Evolutionary conservation across 1,140 invertebrate species (phyloP), one percentile per base, ranked within the genome.

Genomic region (Drosophila sp.): DNA sequence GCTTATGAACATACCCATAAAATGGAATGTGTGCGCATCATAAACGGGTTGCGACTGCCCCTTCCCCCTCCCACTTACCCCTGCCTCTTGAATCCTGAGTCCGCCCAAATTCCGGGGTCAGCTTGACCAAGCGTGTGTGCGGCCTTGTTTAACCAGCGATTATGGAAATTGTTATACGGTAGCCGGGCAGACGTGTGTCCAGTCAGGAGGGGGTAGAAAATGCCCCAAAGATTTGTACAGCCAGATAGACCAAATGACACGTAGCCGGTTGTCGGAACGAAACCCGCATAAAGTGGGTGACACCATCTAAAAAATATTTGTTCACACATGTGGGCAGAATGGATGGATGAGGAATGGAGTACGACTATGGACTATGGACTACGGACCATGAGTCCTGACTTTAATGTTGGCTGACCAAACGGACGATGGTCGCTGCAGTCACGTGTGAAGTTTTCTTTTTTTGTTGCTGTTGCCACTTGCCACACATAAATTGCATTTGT

Each of bases 221-320:
- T 13, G 41, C 32, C 32, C 43, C 53, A 77, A 66, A 89, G 83
- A 87, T 89, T 83, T 80, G 63, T 65, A 73, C 43, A 41, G 21
- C 67, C 83, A 87, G 82, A 87, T 87, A 87, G 83, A 72, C 73
- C 82, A 82, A 87, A 87, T 87, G 82, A 87, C 83, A 89, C 83
- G 83, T 89, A 89, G 83, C 66, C 72, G 53, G 56, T 27, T 40
- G 51, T 43, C 51, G 46, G 14, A 65, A 11, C 16, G 50, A 77
- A 56, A 73, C 83, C 83, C 83, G 83, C 80, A 87, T 87, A 69
- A 77, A 66, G 46, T 70, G 62, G 64, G 45, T 65, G 76, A 78
- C 79, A 89, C 79, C 83, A 76, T 80, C 82, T 86, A 86, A 86
- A 84, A 84, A 86, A 87, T 86, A 87, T 86, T 87, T 87, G 82